These are phyloP conservation scores for Paralichthys olivaceus DNA, from an alignment of 2,113 vertebrate genomes.

Conservation along the genomic window DNA sequence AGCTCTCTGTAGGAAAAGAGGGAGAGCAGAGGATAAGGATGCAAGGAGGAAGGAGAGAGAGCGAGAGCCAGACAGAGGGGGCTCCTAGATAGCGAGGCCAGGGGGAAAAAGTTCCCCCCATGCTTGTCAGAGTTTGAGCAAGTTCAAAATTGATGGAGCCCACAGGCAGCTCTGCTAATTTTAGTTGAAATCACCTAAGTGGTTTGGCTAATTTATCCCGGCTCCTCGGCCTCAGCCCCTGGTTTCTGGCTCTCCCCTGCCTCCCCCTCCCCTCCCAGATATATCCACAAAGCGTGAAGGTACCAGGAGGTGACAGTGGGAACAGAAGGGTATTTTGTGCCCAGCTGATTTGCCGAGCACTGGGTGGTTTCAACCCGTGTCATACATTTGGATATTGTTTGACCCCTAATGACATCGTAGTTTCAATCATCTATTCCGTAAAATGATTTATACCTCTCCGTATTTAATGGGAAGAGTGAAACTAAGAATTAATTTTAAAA, in stretches of 20 bases:
- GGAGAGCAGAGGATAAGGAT: slow-evolving; percentile 46
- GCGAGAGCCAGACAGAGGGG: slow-evolving; percentile 53
- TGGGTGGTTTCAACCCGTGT: slow-evolving; percentile 74
- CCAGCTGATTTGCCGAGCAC: slow-evolving; percentile 79
- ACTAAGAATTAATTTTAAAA: slow-evolving; percentile 19
- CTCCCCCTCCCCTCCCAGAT: slow-evolving; percentile 67
- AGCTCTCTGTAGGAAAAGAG: slow-evolving; percentile 47
- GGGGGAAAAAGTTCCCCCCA: slow-evolving; percentile 75
- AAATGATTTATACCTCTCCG: slow-evolving; percentile 30
- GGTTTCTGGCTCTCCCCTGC: slow-evolving; percentile 64
- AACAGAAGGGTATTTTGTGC: slow-evolving; percentile 86
- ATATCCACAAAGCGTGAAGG: slow-evolving; percentile 80
- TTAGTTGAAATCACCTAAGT: slow-evolving; percentile 84
- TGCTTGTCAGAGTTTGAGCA: slow-evolving; percentile 84
- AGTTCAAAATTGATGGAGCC: slow-evolving; percentile 82
- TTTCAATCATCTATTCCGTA: slow-evolving; percentile 51
- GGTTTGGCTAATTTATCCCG: slow-evolving; percentile 85
- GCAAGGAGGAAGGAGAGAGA: slow-evolving; percentile 38
- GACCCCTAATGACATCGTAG: slow-evolving; percentile 56
- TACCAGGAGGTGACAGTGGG: slow-evolving; percentile 80
- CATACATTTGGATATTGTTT: slow-evolving; percentile 71
- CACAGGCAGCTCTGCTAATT: slow-evolving; percentile 82
- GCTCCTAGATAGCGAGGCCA: slow-evolving; percentile 63
- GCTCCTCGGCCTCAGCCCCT: slow-evolving; percentile 77
- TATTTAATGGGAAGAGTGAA: slow-evolving; percentile 43